A percentile compares a stretch with the other conserved stretches of the same genome.
These are phyloP conservation scores for Ctenodactylus gundi DNA, from an alignment of 2,113 vertebrate species.

Conservation along the genomic window DNA sequence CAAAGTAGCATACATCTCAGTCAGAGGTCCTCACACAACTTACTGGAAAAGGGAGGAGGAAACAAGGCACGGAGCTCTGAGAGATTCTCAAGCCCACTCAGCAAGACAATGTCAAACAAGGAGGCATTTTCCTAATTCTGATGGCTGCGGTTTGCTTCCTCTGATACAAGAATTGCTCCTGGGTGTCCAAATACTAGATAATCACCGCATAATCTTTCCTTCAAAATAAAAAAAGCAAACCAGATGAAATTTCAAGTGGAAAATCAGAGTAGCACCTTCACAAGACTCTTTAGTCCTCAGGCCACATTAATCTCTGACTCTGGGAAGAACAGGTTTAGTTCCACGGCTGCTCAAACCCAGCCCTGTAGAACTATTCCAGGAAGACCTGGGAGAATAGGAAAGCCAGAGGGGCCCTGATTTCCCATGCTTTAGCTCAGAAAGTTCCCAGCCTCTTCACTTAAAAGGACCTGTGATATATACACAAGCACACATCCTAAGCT, in stretches of 20 bases:
- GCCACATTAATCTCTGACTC: background rate
- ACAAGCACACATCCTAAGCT: background rate
- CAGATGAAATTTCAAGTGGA: background rate
- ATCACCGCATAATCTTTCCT: background rate
- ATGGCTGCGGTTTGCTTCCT: background rate
- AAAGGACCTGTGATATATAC: background rate
- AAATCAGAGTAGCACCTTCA: background rate
- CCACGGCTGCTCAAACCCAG: background rate
- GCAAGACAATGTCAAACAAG: background rate
- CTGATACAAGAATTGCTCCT: background rate
- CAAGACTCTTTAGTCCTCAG: background rate
- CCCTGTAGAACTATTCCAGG: background rate
- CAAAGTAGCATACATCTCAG: background rate
- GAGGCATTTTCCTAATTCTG: background rate
- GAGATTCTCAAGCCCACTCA: background rate
- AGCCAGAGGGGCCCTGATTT: background rate
- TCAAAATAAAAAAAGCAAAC: too few relatives aligned
- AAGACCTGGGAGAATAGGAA: background rate
- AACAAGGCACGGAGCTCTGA: background rate
- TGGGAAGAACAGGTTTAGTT: background rate
- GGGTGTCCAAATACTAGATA: background rate
- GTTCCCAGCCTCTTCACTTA: background rate
- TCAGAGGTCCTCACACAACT: background rate
- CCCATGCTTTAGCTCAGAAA: background rate
- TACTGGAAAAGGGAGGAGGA: background rate